Evolutionary conservation across 2,113 vertebrate genomes (phyloP), one percentile per base, ranked within the genome.

Genomic region (Myrmophylax atrothorax): DNA sequence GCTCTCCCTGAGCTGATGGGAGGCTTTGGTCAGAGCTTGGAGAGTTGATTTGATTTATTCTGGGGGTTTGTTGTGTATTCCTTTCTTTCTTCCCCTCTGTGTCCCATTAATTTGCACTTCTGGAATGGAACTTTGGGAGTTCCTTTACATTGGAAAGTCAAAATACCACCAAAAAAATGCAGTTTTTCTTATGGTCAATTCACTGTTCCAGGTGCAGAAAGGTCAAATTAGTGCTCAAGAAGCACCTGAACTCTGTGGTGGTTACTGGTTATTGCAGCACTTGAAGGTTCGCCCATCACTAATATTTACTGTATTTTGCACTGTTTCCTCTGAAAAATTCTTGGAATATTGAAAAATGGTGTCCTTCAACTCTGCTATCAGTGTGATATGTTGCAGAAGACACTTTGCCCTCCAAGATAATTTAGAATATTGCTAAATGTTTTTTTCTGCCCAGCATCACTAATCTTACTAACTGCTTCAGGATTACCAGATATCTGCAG

Each of bases 251-350:
- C 15, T 88, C 75, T 72, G 75, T 40, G 38, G 55, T 77, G 56
- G 44, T 85, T 70, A 10, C 20, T 75, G 33, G 25, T 40, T 70
- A 10, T 62, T 73, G 46, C 46, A 73, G 76, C 82, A 92, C 47
- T 87, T 75, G 89, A 69, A 96, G 93, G 89, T 96, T 97, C 84
- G 81, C 93, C 96, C 97, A 96, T 93, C 96, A 19, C 96, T 97
- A 97, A 96, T 85, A 68, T 73, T 94, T 72, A 84, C 37, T 77
- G 66, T 80, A 60, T 87, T 84, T 86, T 84, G 72, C 75, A 23
- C 79, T 92, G 88, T 68, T 93, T 85, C 46, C 86, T 73, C 50
- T 58, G 58, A 70, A 91, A 80, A 91, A 70, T 20, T 50, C 8
- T 87, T 88, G 47, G 56, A 81, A 81, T 83, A 59, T 78, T 95